These are phyloP conservation scores for Yponomeuta malinellus DNA, from an alignment of 2,888 invertebrate genomes.

Conservation along the genomic window DNA sequence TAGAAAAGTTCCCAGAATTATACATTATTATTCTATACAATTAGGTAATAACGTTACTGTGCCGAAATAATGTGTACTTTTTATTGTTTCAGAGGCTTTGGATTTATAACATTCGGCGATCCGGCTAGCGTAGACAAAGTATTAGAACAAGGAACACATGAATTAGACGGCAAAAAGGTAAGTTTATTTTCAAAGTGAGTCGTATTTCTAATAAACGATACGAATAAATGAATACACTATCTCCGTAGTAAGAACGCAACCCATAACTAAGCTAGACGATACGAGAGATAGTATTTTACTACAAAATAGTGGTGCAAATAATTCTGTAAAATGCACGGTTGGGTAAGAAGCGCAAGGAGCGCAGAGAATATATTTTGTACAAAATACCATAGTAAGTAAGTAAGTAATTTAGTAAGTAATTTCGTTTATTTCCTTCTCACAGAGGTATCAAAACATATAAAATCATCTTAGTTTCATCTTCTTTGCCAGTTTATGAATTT, in stretches of 20 bases:
- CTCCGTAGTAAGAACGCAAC: conserved; percentile 3
- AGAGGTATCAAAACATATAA: too few species aligned
- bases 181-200: conserved; percentile 36
- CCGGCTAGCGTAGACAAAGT: conserved; percentile 99
- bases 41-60: background rate
- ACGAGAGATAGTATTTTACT: conserved; percentile 31
- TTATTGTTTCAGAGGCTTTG: conserved; percentile 92
- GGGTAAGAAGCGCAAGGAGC: background rate
- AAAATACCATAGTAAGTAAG: too few species aligned
- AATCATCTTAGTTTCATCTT: background rate
- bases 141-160: conserved; percentile 97
- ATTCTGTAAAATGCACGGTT: background rate
- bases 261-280: conserved; percentile 27
- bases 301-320: conserved; percentile 3
- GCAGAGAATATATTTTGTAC: background rate
- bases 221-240: conserved; percentile 14
- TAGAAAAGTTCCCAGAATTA: background rate
- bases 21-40: background rate
- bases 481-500: too few species aligned
- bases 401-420: too few species aligned
- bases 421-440: too few species aligned
- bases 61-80: conserved; percentile 15
- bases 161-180: conserved; percentile 99
- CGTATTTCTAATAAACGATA: conserved; percentile 14
- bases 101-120: conserved; percentile 99